Conservation (phyloP, 2,113 vertebrate species). For the Kobus ellipsiprymnus region DNA sequence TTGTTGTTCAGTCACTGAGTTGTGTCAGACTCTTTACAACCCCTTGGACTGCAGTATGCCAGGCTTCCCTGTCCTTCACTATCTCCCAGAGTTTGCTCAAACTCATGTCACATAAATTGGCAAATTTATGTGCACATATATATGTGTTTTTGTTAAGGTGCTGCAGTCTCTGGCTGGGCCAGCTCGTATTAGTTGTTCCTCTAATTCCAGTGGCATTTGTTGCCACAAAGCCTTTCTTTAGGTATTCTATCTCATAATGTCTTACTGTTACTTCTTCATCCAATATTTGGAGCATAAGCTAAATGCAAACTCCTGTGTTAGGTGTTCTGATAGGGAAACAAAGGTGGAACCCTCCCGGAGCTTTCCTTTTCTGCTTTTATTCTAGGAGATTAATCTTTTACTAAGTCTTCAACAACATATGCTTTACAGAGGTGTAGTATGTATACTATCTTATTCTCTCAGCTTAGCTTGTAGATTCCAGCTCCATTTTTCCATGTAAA, state of each 20-base stretch:
- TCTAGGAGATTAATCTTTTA: not conserved
- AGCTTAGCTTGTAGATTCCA: not conserved
- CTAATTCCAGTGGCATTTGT: not conserved
- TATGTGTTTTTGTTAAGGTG: not conserved
- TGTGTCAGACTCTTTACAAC: not conserved
- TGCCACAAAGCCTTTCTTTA: not conserved
- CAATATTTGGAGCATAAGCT: not conserved
- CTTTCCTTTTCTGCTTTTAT: not conserved
- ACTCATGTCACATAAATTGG: not conserved
- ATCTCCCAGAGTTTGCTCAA: not conserved
- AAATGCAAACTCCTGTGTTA: not conserved
- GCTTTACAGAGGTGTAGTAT: not conserved
- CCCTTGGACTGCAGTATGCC: not conserved
- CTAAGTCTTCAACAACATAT: not conserved
- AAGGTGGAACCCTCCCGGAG: not conserved
- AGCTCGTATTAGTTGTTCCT: not conserved
- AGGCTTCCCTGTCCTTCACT: not conserved
- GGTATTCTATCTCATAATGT: not conserved
- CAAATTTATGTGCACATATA: not conserved
- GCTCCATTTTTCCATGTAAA: constrained; percentile 11
- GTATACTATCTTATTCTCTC: not conserved
- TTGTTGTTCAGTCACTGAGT: not conserved
- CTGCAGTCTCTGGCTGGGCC: not conserved
- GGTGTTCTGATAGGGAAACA: not conserved
- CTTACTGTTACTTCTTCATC: not conserved